Evolutionary conservation across 2,113 vertebrate genomes (phyloP), one percentile per base, ranked within the genome.

Genomic region (Salvator merianae): DNA sequence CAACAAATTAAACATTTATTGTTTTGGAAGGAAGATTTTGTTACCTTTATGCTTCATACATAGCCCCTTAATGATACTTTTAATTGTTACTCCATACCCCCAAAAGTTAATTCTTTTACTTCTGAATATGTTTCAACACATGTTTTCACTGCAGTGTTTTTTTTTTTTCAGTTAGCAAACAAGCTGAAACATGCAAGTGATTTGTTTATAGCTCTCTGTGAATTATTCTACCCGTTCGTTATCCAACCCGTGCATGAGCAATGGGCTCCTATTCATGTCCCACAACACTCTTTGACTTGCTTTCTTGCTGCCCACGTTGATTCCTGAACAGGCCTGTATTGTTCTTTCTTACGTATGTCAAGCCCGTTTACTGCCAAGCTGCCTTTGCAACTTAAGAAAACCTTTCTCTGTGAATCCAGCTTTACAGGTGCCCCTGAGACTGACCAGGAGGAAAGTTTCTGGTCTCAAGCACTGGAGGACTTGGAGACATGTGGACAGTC

Each of bases 391-490:
- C 77, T 89, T 91, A 50, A 88, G 81, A 79, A 89, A 90, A 87
- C 89, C 89, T 89, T 88, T 93, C 84, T 89, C 89, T 93, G 80
- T 93, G 88, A 82, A 77, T 86, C 66, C 93, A 99, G 98, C 93
- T 99, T 98, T 90, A 87, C 95, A 81, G 97, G 97, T 81, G 94
- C 96, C 28, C 97, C 96, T 0, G 98, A 99, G 91, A 96, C 96
- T 2, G 99, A 99, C 92, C 99, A 99, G 92, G 98, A 99, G 86
- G 99, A 99, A 95, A 99, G 97, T 93, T 99, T 99, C 96, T 99
- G 98, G 99, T 99, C 98, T 87, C 98, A 99, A 93, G 98, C 99
- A 0, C 96, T 99, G 94, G 99, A 99, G 91, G 99, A 99, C 87
- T 95, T 99, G 94, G 98, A 99, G 94, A 99, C 99, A 7, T 99